These are phyloP conservation scores for Herpetotheres cachinnans DNA, from an alignment of 2,113 vertebrate species.

Conservation along the genomic window DNA sequence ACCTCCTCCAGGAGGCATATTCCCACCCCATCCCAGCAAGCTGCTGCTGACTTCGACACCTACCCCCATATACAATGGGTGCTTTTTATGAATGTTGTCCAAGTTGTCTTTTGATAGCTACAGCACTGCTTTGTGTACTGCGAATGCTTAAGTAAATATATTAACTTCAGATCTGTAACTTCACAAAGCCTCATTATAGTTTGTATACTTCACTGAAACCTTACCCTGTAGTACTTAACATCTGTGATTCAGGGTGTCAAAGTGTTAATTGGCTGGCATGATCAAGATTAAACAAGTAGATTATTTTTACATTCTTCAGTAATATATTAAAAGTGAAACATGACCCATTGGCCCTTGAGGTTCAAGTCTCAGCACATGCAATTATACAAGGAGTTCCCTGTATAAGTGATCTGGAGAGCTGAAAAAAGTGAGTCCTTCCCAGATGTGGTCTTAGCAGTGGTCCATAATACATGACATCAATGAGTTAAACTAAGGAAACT, in stretches of 20 bases:
- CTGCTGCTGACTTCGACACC: accelerated
- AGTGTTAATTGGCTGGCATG: conserved; percentile 42
- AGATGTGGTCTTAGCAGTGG: conserved; percentile 68
- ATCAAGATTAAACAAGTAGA: conserved; percentile 63
- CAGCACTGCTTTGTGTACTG: background rate
- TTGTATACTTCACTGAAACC: background rate
- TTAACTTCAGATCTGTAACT: background rate
- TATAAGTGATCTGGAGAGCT: conserved; percentile 67
- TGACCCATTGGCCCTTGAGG: conserved; percentile 18
- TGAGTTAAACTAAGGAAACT: conserved; percentile 76
- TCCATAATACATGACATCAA: conserved; percentile 75
- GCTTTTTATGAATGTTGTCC: background rate
- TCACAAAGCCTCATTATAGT: conserved; percentile 17
- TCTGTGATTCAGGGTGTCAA: conserved; percentile 47
- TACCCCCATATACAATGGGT: background rate
- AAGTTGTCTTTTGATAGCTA: background rate
- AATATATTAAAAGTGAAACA: conserved; percentile 69
- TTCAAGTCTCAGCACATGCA: conserved; percentile 40
- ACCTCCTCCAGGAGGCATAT: background rate
- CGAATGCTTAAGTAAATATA: background rate
- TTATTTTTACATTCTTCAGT: conserved; percentile 59
- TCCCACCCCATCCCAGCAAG: background rate
- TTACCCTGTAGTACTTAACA: background rate
- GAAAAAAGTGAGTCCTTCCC: conserved; percentile 51
- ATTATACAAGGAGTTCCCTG: conserved; percentile 65